Percentiles rank a stretch among this genome's conserved stretches.
phyloP scores from a whole-genome alignment of 2,113 vertebrate genomes.

The Hemicordylus capensis region DNA sequence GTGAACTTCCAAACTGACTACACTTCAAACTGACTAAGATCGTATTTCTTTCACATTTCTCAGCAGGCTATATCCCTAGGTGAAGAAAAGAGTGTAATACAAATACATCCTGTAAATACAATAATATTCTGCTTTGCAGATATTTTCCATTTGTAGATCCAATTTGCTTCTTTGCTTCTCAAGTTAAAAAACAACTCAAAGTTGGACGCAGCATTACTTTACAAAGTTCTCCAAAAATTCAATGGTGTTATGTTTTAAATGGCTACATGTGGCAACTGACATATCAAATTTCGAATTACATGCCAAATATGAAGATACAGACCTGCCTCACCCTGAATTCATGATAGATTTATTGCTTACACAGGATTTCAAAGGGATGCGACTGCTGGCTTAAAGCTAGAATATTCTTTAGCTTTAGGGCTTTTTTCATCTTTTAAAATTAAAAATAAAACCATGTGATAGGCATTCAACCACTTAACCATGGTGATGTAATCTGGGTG shows the following conservation, averaged over 20 bases:
- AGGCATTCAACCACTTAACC: too few relatives aligned
- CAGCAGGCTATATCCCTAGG: neutral
- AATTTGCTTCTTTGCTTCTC: constrained; percentile 49
- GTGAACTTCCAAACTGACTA: neutral
- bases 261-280: constrained; percentile 38
- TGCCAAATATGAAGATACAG: constrained; percentile 46
- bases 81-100: neutral
- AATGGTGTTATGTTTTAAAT: constrained; percentile 44
- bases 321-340: constrained; percentile 43
- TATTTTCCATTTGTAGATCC: constrained; percentile 43
- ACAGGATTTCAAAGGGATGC: constrained; percentile 44
- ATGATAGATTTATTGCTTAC: constrained; percentile 41
- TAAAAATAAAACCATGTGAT: constrained; percentile 24
- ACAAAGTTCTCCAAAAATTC: constrained; percentile 44
- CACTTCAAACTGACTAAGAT: neutral
- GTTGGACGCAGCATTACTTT: constrained; percentile 32
- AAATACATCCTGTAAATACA: neutral
- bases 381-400: constrained; percentile 36
- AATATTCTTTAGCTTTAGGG: constrained; percentile 10
- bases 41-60: neutral
- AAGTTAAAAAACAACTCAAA: constrained; percentile 21
- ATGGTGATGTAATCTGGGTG: neutral
- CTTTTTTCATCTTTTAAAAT: constrained; percentile 18
- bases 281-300: constrained; percentile 55
- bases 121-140: constrained; percentile 33